A percentile compares a stretch with the other conserved stretches of the same genome.
These are phyloP conservation scores for Drosophila colorata DNA, from an alignment of 2,888 invertebrate genomes.

Conservation along the genomic window DNA sequence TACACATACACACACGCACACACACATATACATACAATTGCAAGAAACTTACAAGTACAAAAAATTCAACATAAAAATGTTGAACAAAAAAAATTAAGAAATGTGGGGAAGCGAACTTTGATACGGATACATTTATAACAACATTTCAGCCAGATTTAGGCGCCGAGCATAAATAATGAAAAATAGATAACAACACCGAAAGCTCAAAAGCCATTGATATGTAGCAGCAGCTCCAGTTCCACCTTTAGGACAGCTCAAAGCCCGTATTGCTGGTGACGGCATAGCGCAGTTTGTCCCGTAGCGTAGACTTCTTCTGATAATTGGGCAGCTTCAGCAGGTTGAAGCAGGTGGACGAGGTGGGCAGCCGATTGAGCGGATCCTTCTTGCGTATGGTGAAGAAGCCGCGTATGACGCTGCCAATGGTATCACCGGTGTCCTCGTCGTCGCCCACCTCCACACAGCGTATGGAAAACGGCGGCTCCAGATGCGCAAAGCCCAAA, in stretches of 20 bases:
- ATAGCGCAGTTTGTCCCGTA: constrained; percentile 98
- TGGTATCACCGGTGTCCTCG: constrained; percentile 91
- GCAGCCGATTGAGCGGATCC: constrained; percentile 96
- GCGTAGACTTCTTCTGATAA: constrained; percentile 97
- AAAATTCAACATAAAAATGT: constrained; percentile 48
- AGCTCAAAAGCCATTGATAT: constrained; percentile 50
- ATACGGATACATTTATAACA: constrained; percentile 38
- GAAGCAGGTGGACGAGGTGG: constrained; percentile 99
- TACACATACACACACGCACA: constrained; percentile 20
- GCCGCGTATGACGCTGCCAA: constrained; percentile 98
- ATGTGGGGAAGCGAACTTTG: not conserved
- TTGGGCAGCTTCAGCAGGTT: constrained; percentile 99
- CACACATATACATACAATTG: constrained; percentile 24
- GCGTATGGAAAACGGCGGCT: constrained; percentile 98
- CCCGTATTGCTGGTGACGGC: constrained; percentile 99
- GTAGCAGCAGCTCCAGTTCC: constrained; percentile 19
- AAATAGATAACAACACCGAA: constrained; percentile 48
- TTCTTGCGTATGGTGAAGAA: constrained; percentile 98
- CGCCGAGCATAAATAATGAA: constrained; percentile 1
- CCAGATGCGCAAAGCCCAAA: constrained; percentile 97
- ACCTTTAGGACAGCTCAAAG: constrained; percentile 96
- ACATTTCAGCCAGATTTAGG: constrained; percentile 35
- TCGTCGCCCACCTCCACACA: constrained; percentile 99
- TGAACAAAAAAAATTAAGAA: constrained; percentile 44
- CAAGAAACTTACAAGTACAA: constrained; percentile 42